These are phyloP conservation scores for Conomelus anceps DNA, from an alignment of 2,888 invertebrate genomes.

Conservation along the genomic window DNA sequence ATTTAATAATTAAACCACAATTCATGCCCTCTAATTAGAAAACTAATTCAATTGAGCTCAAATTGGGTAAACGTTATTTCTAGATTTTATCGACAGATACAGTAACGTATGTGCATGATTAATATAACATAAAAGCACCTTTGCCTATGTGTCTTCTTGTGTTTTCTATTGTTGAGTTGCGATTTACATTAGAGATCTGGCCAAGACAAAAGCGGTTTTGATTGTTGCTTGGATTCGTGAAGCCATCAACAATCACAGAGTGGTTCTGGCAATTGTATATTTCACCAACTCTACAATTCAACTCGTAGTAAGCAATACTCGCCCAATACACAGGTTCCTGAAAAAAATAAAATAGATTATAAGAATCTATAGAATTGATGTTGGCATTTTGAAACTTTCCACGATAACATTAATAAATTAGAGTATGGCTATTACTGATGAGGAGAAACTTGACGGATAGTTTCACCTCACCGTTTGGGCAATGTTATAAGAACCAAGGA, in stretches of 20 bases:
- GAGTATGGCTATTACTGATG: too few relatives aligned
- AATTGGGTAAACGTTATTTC: too few relatives aligned
- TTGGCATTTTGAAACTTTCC: too few relatives aligned
- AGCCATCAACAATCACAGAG: constrained; percentile 94
- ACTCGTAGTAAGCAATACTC: constrained; percentile 95
- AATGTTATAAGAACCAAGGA: too few relatives aligned
- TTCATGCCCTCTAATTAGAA: too few relatives aligned
- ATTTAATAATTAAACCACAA: too few relatives aligned
- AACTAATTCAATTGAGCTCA: too few relatives aligned
- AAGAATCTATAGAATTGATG: not conserved
- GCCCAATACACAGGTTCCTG: constrained; percentile 97
- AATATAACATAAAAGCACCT: constrained; percentile 46
- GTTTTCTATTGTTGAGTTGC: constrained; percentile 97
- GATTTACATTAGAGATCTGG: constrained; percentile 94
- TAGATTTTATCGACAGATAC: too few relatives aligned
- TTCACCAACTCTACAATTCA: constrained; percentile 96
- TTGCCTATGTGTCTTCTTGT: constrained; percentile 96
- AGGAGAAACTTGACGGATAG: too few relatives aligned
- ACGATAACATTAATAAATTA: too few relatives aligned
- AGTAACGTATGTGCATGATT: not conserved
- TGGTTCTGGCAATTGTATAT: constrained; percentile 85
- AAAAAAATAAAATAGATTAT: constrained; percentile 42
- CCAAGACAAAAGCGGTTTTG: constrained; percentile 96
- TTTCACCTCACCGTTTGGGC: too few relatives aligned
- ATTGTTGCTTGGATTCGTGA: constrained; percentile 96